A percentile compares a stretch with the other conserved stretches of the same genome.
phyloP scores from a whole-genome alignment of 2,888 invertebrate genomes.

The Zygogramma bicolorata region DNA sequence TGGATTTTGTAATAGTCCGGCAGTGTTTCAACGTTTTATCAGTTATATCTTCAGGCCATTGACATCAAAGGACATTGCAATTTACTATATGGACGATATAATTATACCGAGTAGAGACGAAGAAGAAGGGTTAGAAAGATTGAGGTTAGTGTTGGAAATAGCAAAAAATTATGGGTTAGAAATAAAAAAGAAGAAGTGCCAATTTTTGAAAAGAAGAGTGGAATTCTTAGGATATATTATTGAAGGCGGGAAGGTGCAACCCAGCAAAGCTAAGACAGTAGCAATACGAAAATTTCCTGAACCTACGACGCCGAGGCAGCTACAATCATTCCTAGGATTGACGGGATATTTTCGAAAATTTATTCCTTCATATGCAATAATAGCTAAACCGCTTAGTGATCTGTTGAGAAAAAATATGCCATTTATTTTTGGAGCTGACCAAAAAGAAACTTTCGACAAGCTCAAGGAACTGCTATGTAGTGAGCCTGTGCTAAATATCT shows the following conservation, averaged over 20 bases:
- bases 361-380: too few species aligned
- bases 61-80: slow-evolving; percentile 7
- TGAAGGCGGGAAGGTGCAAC: slow-evolving; percentile 50
- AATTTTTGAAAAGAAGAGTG: slow-evolving; percentile 52
- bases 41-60: slow-evolving; percentile 21
- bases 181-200: slow-evolving; percentile 59
- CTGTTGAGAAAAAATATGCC: slow-evolving; percentile 45
- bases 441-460: slow-evolving; percentile 21
- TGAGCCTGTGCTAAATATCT: slow-evolving; percentile 42
- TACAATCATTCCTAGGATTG: slow-evolving; percentile 57
- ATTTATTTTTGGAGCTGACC: slow-evolving; percentile 34
- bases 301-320: slow-evolving; percentile 50
- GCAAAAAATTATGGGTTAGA: slow-evolving; percentile 51
- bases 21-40: slow-evolving; percentile 28
- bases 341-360: too few species aligned
- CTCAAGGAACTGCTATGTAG: slow-evolving; percentile 38
- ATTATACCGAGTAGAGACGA: slow-evolving; percentile 27
- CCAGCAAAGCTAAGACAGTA: slow-evolving; percentile 50
- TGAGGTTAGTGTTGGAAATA: too few species aligned
- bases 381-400: slow-evolving; percentile 57
- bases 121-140: slow-evolving; percentile 43
- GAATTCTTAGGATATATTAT: slow-evolving; percentile 53
- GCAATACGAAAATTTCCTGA: slow-evolving; percentile 54
- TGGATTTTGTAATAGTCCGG: slow-evolving; percentile 54
- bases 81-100: slow-evolving; percentile 39